phyloP scores from a whole-genome alignment of 2,888 invertebrate genomes.

The Drosophila merina region DNA sequence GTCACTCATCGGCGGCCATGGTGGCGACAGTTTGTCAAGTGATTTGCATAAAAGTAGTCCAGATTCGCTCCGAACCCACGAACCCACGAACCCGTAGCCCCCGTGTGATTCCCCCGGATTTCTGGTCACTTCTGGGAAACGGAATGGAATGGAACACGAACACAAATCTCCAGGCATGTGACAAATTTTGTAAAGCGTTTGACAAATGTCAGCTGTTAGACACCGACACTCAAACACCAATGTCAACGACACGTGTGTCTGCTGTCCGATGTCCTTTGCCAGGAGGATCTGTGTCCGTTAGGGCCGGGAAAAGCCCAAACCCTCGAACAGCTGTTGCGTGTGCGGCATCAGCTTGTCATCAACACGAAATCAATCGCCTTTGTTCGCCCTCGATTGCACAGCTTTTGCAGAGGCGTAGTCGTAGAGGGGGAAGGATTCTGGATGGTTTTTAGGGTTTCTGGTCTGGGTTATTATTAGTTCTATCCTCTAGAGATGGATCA shows the following conservation, averaged over 20 bases:
- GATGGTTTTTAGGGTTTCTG: neutral
- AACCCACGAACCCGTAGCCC: neutral
- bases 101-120: constrained; percentile 20
- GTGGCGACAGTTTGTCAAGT: constrained; percentile 54
- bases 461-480: neutral
- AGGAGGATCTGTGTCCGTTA: constrained; percentile 4
- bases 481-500: neutral
- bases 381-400: constrained; percentile 39
- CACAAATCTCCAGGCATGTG: constrained; percentile 50
- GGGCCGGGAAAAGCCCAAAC: neutral
- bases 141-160: constrained; percentile 20
- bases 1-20: constrained; percentile 41
- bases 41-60: constrained; percentile 69
- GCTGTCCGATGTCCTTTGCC: constrained; percentile 14
- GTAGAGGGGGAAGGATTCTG: neutral
- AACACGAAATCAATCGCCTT: constrained; percentile 65
- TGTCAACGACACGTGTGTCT: constrained; percentile 7
- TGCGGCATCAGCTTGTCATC: constrained; percentile 52
- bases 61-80: constrained; percentile 18
- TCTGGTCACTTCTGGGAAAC: constrained; percentile 55
- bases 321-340: constrained; percentile 62
- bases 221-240: constrained; percentile 36
- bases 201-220: constrained; percentile 80
- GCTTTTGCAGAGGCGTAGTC: neutral
- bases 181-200: constrained; percentile 77